Evolutionary conservation across 2,113 vertebrate species (phyloP), one percentile per base, ranked within the genome.

Genomic region (Holacanthus passer): DNA sequence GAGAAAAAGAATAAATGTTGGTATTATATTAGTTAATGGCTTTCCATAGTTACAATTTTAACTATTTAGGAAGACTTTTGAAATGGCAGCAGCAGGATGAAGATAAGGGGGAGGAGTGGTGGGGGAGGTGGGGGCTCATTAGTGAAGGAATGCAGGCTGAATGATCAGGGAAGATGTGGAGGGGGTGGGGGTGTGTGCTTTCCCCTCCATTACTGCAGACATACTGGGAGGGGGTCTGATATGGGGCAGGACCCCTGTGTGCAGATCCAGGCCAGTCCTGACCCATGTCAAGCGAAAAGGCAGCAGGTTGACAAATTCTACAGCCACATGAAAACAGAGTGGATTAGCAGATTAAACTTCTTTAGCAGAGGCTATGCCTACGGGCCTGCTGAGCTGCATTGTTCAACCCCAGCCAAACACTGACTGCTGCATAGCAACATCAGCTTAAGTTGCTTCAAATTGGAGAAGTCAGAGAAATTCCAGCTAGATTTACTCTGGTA

Each of bases 81-180:
- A 65, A 32, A n/a, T 75, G 43, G 27, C 68, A 56, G 75, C 59
- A 73, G 39, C 48, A 37, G 79, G 66, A 52, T 53, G 66, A 83
- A 84, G 75, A 69, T 81, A 48, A 47, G 43, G 53, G 27, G 48
- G 20, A 43, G 58, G 55, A 43, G 77, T 52, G 72, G 68, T 31
- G 32, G 39, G 27, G 77, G 53, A 62, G 29, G 72, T 64, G 68
- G 53, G 47, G 81, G 60, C 88, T 94, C 90, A 93, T 94, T 95
- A 94, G 91, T 59, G 73, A 52, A 89, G 83, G 94, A 95, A 94
- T 95, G 93, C 65, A 73, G 88, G 79, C 83, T 73, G 76, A 89
- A 60, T 85, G 83, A 84, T 82, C 80, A 73, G 64, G 64, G 64
- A 53, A 67, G 76, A 67, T 69, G 65, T 64, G 39, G 67, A 67